These are phyloP conservation scores for Papilio xuthus DNA, from an alignment of 1,140 invertebrate species.

Conservation along the genomic window DNA sequence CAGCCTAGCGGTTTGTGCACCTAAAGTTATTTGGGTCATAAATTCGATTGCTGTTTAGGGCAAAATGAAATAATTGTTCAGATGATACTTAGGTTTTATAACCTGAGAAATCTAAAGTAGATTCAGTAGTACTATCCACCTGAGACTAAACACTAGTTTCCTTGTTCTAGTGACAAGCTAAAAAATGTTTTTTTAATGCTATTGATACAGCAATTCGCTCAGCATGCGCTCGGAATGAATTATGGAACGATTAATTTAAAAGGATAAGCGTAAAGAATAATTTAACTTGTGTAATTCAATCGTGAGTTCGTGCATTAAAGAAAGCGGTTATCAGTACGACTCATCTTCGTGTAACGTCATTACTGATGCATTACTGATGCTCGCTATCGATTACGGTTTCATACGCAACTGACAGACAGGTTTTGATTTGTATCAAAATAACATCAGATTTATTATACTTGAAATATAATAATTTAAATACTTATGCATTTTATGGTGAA, in stretches of 20 bases:
- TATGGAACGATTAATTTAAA: constrained; percentile 5
- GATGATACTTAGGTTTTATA: too few relatives aligned
- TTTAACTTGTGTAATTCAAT: not conserved
- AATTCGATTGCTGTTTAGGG: not conserved
- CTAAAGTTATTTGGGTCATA: not conserved
- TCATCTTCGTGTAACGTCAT: not conserved
- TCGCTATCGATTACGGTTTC: constrained; percentile 17
- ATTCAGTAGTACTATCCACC: not conserved
- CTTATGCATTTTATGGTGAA: too few relatives aligned
- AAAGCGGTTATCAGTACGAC: constrained; percentile 22
- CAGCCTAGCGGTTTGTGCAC: not conserved
- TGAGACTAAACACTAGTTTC: not conserved
- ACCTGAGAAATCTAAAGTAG: not conserved
- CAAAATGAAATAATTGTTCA: not conserved
- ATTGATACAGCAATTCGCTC: not conserved
- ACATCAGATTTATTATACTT: not conserved
- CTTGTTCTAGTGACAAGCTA: too few relatives aligned
- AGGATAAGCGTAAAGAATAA: not conserved
- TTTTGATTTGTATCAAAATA: not conserved
- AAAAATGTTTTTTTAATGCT: not conserved
- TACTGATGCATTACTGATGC: constrained; percentile 2
- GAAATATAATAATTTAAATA: not conserved
- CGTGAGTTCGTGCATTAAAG: constrained; percentile 24
- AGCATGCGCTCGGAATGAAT: constrained; percentile 10
- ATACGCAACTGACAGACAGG: not conserved